Evolutionary conservation across 1,140 invertebrate genomes (phyloP).

Genomic region (Drosophila sulfurigaster): DNA sequence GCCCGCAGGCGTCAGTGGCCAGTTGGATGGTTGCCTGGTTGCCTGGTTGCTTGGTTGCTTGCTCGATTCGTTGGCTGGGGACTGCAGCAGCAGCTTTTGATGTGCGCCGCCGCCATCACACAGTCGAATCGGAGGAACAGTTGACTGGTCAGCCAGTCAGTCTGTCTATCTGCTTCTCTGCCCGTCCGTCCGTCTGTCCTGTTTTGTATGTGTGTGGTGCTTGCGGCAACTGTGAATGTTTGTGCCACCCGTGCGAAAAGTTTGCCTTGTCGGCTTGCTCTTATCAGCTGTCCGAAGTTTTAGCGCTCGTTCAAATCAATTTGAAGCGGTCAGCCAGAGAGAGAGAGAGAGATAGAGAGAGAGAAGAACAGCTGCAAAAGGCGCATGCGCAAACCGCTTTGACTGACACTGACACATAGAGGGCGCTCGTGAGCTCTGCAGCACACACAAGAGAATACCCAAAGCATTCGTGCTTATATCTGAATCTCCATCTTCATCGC

Average conservation of each 20-base stretch:
- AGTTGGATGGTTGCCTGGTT: background rate
- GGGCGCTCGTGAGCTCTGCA: conserved; percentile 37
- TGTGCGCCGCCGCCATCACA: conserved; percentile 48
- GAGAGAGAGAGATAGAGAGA: background rate
- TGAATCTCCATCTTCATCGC: conserved; percentile 29
- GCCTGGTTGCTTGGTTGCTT: background rate
- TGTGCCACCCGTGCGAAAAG: conserved; percentile 57
- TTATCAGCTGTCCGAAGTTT: conserved; percentile 78
- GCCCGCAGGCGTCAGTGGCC: conserved; percentile 60
- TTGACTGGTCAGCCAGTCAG: conserved; percentile 25
- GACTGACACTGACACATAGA: conserved; percentile 53
- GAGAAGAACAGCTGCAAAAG: background rate
- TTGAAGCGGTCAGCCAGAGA: conserved; percentile 64
- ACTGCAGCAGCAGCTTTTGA: conserved; percentile 71
- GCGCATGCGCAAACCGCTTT: conserved; percentile 48
- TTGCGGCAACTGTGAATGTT: conserved; percentile 26
- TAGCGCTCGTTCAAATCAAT: conserved; percentile 76
- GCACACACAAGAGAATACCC: background rate
- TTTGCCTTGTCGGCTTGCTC: conserved; percentile 63
- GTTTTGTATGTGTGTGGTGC: conserved; percentile 12
- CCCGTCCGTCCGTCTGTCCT: background rate
- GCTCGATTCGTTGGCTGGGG: background rate
- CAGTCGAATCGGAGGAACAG: conserved; percentile 19
- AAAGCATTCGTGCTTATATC: conserved; percentile 15
- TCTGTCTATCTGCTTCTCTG: background rate